These are phyloP conservation scores for Palloptera scutellata DNA, from an alignment of 2,888 invertebrate genomes.

Conservation along the genomic window DNA sequence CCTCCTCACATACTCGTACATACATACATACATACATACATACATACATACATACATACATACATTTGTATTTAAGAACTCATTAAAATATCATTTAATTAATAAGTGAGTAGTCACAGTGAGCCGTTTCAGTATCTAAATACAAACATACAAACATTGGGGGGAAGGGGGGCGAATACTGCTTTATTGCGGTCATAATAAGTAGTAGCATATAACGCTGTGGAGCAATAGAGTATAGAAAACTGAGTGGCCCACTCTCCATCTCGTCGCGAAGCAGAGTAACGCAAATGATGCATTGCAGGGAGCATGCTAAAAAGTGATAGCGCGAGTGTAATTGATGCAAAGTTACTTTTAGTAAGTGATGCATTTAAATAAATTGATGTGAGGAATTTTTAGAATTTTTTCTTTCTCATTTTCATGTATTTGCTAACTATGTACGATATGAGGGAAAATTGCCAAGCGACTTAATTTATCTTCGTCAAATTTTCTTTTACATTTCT, in stretches of 20 bases:
- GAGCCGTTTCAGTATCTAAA: background rate
- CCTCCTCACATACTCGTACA: too few species aligned
- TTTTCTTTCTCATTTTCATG: too few species aligned
- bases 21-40: too few species aligned
- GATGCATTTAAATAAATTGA: too few species aligned
- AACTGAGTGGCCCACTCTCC: too few species aligned
- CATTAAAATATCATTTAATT: conserved; percentile 61
- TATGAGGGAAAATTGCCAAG: too few species aligned
- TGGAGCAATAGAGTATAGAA: too few species aligned
- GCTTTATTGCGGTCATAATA: background rate
- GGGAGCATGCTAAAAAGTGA: background rate
- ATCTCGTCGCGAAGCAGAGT: background rate
- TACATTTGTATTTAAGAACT: conserved; percentile 43
- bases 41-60: background rate
- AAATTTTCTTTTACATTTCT: too few species aligned
- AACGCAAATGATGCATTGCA: background rate
- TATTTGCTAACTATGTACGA: too few species aligned
- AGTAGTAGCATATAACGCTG: too few species aligned
- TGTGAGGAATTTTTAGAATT: too few species aligned
- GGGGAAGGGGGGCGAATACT: background rate
- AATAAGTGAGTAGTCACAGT: conserved; percentile 45
- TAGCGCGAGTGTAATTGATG: background rate
- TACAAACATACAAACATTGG: background rate
- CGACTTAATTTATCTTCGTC: too few species aligned
- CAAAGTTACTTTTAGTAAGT: background rate